These are phyloP conservation scores for Phorcus lineatus DNA, from an alignment of 2,888 invertebrate species.

Conservation along the genomic window DNA sequence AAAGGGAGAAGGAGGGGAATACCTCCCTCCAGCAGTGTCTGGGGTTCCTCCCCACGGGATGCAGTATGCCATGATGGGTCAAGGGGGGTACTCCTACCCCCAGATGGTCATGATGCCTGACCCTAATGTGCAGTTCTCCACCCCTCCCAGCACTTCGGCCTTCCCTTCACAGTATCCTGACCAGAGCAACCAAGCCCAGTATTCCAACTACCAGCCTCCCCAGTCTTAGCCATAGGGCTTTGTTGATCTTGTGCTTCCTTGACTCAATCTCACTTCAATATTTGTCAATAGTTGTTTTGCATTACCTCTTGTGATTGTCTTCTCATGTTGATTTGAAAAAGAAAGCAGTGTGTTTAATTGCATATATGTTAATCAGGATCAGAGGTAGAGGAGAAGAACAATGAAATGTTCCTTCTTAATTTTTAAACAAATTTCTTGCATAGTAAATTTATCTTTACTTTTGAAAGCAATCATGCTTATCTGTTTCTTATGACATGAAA, in stretches of 20 bases:
- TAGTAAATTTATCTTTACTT: too few species aligned
- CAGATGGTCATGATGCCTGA: slow-evolving; percentile 14
- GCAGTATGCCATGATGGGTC: not conserved
- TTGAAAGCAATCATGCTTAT: too few species aligned
- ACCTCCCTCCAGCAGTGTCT: not conserved
- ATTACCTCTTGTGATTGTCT: too few species aligned
- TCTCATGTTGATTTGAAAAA: too few species aligned
- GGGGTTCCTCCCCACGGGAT: not conserved
- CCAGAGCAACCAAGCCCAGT: not conserved
- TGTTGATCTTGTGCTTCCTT: not conserved
- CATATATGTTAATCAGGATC: too few species aligned
- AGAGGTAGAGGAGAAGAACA: too few species aligned
- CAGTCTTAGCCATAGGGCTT: not conserved
- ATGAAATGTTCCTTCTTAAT: too few species aligned
- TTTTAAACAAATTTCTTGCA: too few species aligned
- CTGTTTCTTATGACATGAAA: too few species aligned
- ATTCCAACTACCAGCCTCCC: not conserved
- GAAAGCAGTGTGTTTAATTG: too few species aligned
- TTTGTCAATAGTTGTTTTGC: too few species aligned
- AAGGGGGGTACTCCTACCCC: not conserved
- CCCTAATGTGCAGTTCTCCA: not conserved
- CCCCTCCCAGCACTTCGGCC: not conserved
- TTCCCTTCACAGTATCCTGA: not conserved
- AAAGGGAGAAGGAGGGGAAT: not conserved
- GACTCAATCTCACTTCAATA: too few species aligned